Percentiles rank a stretch among this genome's conserved stretches.
phyloP scores from a whole-genome alignment of 1,140 invertebrate genomes.

The Drosophila azteca region DNA sequence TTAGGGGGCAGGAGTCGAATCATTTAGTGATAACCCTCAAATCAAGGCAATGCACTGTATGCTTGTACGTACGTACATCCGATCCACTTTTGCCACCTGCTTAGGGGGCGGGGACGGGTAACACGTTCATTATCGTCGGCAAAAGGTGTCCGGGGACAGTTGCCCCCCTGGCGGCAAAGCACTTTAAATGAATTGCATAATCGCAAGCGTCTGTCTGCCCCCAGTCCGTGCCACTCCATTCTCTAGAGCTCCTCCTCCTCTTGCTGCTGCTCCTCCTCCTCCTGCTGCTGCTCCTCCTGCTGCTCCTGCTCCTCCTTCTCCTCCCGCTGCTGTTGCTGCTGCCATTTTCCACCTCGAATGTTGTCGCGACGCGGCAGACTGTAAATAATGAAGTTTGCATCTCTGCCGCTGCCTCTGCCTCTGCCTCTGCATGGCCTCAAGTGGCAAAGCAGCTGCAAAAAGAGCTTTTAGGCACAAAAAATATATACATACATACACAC shows the following conservation, averaged over 20 bases:
- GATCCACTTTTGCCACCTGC: background rate
- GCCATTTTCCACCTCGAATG: slow-evolving; percentile 3
- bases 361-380: slow-evolving; percentile 77
- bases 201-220: slow-evolving; percentile 26
- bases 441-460: slow-evolving; percentile 42
- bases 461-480: slow-evolving; percentile 57
- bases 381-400: slow-evolving; percentile 80
- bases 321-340: background rate
- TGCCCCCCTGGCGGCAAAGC: slow-evolving; percentile 24
- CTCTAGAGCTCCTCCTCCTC: background rate
- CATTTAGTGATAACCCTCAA: slow-evolving; percentile 39
- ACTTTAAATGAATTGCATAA: slow-evolving; percentile 78
- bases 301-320: background rate
- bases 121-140: slow-evolving; percentile 58
- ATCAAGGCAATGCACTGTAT: slow-evolving; percentile 38
- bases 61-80: background rate
- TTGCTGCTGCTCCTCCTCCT: background rate
- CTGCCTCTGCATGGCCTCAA: slow-evolving; percentile 24
- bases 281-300: background rate
- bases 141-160: slow-evolving; percentile 18
- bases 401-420: slow-evolving; percentile 9
- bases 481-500: slow-evolving; percentile 25
- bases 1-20: slow-evolving; percentile 5
- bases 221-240: background rate
- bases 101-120: slow-evolving; percentile 19